Conservation (phyloP, 1,140 invertebrate species). For the Cecropterus lyciades region DNA sequence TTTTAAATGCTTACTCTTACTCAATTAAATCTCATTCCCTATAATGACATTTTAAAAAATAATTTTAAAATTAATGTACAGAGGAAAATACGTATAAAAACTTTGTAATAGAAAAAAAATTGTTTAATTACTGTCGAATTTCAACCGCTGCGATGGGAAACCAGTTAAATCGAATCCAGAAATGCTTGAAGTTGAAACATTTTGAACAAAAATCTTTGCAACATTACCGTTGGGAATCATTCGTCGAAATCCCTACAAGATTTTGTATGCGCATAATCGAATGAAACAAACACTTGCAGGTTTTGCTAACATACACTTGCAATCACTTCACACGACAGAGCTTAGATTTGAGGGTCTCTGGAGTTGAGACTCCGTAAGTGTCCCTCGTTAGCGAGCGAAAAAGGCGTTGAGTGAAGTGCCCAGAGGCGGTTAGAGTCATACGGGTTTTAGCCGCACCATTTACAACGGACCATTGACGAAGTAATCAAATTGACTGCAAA, state of each 20-base stretch:
- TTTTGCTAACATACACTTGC: constrained; percentile 25
- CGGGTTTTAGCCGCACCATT: constrained; percentile 1
- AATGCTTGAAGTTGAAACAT: not conserved
- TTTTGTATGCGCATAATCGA: constrained; percentile 5
- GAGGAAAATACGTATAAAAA: too few species aligned
- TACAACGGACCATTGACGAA: not conserved
- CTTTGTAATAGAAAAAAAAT: too few species aligned
- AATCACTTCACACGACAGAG: constrained; percentile 25
- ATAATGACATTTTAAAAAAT: too few species aligned
- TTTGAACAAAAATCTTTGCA: not conserved
- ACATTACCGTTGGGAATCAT: too few species aligned
- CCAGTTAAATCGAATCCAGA: too few species aligned
- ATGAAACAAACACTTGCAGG: constrained; percentile 23
- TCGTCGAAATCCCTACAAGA: constrained; percentile 34
- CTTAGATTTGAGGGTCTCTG: constrained; percentile 24
- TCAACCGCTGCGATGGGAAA: too few species aligned
- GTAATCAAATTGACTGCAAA: not conserved
- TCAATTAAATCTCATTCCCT: too few species aligned
- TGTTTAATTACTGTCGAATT: too few species aligned
- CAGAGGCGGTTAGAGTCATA: constrained; percentile 8
- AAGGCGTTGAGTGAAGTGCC: constrained; percentile 20
- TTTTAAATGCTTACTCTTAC: too few species aligned
- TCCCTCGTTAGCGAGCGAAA: constrained; percentile 24
- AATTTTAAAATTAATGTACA: too few species aligned
- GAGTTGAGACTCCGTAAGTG: constrained; percentile 20